Evolutionary conservation across 64 coral and sea anemone species (phyloP).

Genomic region (Porites australiensis): DNA sequence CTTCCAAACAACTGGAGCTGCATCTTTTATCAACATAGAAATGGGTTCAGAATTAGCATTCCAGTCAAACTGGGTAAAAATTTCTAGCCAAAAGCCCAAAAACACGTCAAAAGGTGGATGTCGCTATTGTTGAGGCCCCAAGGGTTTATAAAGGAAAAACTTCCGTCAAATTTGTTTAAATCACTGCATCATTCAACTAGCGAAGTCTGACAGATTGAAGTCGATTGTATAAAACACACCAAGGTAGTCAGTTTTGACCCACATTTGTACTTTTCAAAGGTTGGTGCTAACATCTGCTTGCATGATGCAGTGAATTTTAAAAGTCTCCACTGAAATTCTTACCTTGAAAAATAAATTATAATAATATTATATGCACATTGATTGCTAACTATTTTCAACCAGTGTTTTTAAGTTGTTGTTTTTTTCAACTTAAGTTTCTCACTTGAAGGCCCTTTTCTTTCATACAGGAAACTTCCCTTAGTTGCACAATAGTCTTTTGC

Average conservation of each 20-base stretch:
- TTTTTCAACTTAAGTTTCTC: conserved; percentile 57
- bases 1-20: conserved; percentile 42
- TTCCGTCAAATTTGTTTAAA: conserved; percentile 46
- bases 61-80: conserved; percentile 49
- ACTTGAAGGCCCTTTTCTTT: neutral
- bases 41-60: conserved; percentile 19
- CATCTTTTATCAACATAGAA: conserved; percentile 45
- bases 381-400: conserved; percentile 12
- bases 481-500: neutral
- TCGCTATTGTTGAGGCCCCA: conserved; percentile 31
- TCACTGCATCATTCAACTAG: conserved; percentile 9
- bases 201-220: neutral
- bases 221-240: neutral
- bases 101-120: neutral
- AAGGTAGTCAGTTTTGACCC: neutral
- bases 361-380: neutral
- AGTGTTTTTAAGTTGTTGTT: conserved; percentile 29
- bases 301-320: neutral
- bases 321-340: neutral
- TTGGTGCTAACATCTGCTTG: neutral
- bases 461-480: conserved; percentile 4
- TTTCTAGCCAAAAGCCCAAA: conserved; percentile 51
- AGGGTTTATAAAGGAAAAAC: conserved; percentile 47
- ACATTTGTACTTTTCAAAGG: neutral
- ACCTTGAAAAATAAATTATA: neutral